Base-by-base conservation (phyloP, 1,140 invertebrate species). In the Papilio helenus region DNA sequence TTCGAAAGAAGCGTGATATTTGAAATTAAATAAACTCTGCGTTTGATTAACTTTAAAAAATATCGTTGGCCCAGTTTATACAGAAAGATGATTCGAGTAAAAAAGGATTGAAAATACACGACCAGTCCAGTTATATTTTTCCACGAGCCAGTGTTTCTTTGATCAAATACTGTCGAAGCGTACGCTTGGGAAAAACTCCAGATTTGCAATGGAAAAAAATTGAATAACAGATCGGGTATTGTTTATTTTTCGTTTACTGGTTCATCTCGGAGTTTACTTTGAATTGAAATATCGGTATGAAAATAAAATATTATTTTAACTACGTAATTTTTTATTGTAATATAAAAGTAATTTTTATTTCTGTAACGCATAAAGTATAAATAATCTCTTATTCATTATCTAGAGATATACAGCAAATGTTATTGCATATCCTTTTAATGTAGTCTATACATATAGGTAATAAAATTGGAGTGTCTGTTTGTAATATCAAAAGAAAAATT, bases 91-190 rank as follows among this genome's bases (percentile, higher is more conserved):
- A 68, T 68, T 68, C 61, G 12, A 18, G 26, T 29, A 68, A 68
- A 68, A 68, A 68, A 68, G 61, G 61, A 68, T 68, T 29, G 26
- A 68, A 61, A 68, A 68, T 68, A 68, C 26, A 68, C 61, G 61
- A 68, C 61, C 61, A 68, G 61, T 68, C 61, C 61, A 12, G 61
- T 68, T 68, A 29, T 68, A 68, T 68, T 68, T 68, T 68, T 68
- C 61, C 61, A 68, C 26, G 26, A 29, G 23, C 26, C 23, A 68
- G 58, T 61, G 58, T 61, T 61, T 68, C 61, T 68, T 68, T 68
- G 61, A 68, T 68, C 61, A 68, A 68, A 68, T 68, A 68, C 61
- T 68, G 61, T 68, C 61, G 61, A 68, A 68, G 61, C 61, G 61
- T 68, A 68, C 61, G 61, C 26, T 29, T 68, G 61, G 61, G 61